Percentiles rank a stretch among this genome's conserved stretches.
phyloP scores from a whole-genome alignment of 23 tunicate genomes.

The Aplidium turbinatum region DNA sequence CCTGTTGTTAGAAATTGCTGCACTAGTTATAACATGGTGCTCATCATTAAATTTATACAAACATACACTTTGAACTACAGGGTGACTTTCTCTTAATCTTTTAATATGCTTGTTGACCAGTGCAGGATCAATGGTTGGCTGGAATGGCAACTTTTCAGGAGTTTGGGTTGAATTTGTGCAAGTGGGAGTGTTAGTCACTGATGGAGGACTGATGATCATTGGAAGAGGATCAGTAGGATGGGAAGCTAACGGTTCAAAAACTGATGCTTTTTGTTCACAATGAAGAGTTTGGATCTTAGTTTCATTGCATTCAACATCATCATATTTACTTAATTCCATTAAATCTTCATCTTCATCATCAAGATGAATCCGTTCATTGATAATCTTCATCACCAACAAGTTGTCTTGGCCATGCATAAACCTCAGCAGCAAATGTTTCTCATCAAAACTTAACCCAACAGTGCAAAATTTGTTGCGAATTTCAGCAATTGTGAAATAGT shows the following conservation, averaged over 20 bases:
- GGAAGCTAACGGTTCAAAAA: not conserved
- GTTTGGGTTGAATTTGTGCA: not conserved
- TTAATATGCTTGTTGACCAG: not conserved
- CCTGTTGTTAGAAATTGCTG: not conserved
- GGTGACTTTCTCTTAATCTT: not conserved
- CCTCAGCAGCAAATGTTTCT: slow-evolving; percentile 19
- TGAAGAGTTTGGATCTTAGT: no score
- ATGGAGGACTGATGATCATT: slow-evolving; percentile 11
- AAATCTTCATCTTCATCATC: not conserved
- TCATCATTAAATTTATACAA: slow-evolving; percentile 11
- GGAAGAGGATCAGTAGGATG: not conserved
- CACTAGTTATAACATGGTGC: not conserved
- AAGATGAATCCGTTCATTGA: slow-evolving; percentile 42
- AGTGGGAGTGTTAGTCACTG: not conserved
- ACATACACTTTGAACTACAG: not conserved
- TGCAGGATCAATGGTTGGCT: not conserved
- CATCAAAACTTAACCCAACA: not conserved
- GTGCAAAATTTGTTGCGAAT: slow-evolving; percentile 28
- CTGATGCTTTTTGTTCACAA: not conserved
- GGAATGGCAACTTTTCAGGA: not conserved
- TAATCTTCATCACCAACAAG: slow-evolving; percentile 37
- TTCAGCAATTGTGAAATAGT: slow-evolving; percentile 4
- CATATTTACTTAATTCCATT: not conserved
- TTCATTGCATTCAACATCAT: no score
- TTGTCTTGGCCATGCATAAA: slow-evolving; percentile 34